Evolutionary conservation across 2,797 vertebrate genomes (phyloP).

Genomic region (Nannoperca australis): DNA sequence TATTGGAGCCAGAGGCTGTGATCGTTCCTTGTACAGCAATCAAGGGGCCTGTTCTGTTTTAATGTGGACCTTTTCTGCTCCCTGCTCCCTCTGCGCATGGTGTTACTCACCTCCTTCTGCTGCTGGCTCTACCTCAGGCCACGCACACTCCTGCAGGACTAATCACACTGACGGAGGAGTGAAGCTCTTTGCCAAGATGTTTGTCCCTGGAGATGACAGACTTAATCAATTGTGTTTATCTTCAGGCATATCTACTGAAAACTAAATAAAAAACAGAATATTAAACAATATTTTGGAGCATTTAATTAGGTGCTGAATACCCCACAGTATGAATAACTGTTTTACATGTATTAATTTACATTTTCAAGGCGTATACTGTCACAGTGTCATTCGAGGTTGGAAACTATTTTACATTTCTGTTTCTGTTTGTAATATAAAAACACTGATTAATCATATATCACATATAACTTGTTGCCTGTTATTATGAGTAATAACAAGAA

Average conservation of each 20-base stretch:
- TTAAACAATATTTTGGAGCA: slow-evolving; percentile 7
- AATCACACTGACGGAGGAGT: slow-evolving; percentile 47
- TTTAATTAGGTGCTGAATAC: slow-evolving; percentile 10
- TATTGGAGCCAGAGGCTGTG: slow-evolving; percentile 55
- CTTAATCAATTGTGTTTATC: slow-evolving; percentile 62
- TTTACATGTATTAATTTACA: background rate
- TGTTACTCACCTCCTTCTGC: slow-evolving; percentile 46
- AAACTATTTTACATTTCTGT: background rate
- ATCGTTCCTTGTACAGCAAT: slow-evolving; percentile 43
- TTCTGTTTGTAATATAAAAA: background rate
- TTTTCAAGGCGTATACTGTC: background rate
- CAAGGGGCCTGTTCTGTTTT: slow-evolving; percentile 37
- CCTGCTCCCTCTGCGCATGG: slow-evolving; percentile 35
- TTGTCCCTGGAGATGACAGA: slow-evolving; percentile 56
- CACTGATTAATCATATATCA: background rate
- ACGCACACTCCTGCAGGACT: slow-evolving; percentile 55
- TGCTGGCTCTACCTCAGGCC: slow-evolving; percentile 52
- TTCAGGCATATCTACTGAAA: slow-evolving; percentile 37
- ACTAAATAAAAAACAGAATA: slow-evolving; percentile 34
- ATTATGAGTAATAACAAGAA: background rate
- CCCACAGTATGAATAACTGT: background rate
- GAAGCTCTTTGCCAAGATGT: slow-evolving; percentile 39
- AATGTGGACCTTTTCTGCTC: slow-evolving; percentile 41
- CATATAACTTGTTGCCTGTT: background rate
- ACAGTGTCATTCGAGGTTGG: background rate